Evolutionary conservation across 2,888 invertebrate genomes (phyloP).

Genomic region (Piscicola geometra): DNA sequence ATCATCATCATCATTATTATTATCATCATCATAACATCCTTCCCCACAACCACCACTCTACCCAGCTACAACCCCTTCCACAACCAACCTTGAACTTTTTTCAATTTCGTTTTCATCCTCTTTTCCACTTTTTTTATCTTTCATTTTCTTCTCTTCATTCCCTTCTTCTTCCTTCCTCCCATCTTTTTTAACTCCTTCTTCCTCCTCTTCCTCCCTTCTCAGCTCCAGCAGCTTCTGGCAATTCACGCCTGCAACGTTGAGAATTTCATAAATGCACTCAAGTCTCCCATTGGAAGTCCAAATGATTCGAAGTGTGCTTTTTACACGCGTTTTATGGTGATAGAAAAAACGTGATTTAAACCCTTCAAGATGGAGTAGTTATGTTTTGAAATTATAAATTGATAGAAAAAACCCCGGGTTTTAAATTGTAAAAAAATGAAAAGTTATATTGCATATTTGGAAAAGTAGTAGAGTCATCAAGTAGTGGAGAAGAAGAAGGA

Average conservation of each 20-base stretch:
- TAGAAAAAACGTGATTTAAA: no score
- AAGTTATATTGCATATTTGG: no score
- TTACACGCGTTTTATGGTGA: no score
- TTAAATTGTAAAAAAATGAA: no score
- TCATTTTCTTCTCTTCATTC: constrained; percentile 34
- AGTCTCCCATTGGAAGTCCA: no score
- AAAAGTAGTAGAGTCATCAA: no score
- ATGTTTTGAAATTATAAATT: no score
- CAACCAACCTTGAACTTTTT: neutral
- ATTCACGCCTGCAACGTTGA: neutral
- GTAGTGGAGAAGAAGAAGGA: no score
- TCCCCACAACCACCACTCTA: neutral
- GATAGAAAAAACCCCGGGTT: no score
- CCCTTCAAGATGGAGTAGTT: no score
- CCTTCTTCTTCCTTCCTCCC: constrained; percentile 9
- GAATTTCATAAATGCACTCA: no score
- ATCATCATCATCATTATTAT: neutral
- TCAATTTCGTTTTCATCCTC: constrained; percentile 28
- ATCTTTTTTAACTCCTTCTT: constrained; percentile 62
- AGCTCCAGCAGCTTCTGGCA: neutral
- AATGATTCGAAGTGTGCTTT: no score
- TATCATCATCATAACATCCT: constrained; percentile 22
- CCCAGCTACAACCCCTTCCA: constrained; percentile 22
- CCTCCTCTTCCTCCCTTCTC: constrained; percentile 62
- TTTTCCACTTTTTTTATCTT: constrained; percentile 34